Percentiles rank a stretch among this genome's conserved stretches.
phyloP scores from a whole-genome alignment of 2,888 invertebrate species.

The Prosopocoilus inquinatus region DNA sequence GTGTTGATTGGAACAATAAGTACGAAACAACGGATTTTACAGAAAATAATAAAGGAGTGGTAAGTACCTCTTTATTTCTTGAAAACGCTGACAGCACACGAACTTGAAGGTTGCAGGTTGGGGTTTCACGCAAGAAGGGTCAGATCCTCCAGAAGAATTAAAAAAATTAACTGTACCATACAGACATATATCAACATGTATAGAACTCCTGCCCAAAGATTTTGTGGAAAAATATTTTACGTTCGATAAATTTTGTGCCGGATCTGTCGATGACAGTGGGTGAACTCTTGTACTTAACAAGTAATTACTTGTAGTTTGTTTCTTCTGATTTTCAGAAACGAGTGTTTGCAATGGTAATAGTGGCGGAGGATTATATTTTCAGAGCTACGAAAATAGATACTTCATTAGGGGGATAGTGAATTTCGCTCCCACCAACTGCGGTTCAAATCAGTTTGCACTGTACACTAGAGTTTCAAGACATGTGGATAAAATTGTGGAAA shows the following conservation, averaged over 20 bases:
- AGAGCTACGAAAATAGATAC: neutral
- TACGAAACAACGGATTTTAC: constrained; percentile 18
- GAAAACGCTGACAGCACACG: neutral
- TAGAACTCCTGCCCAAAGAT: constrained; percentile 18
- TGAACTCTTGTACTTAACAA: neutral
- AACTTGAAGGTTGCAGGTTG: constrained; percentile 38
- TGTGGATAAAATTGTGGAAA: neutral
- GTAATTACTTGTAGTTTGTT: neutral
- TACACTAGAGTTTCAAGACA: constrained; percentile 9
- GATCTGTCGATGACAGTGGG: constrained; percentile 23
- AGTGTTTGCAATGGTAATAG: constrained; percentile 5
- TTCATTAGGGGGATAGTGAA: constrained; percentile 5
- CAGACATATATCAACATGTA: constrained; percentile 16
- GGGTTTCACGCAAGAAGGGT: constrained; percentile 35
- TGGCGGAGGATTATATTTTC: constrained; percentile 6
- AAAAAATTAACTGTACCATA: constrained; percentile 25
- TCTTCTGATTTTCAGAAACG: neutral
- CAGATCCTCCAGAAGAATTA: constrained; percentile 30
- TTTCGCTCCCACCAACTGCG: neutral
- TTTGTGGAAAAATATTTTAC: constrained; percentile 18
- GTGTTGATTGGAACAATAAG: constrained; percentile 34
- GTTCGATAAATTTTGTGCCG: constrained; percentile 29
- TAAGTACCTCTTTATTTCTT: constrained; percentile 19
- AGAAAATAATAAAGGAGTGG: constrained; percentile 26
- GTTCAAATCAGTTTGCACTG: constrained; percentile 3